Evolutionary conservation across 2,113 vertebrate genomes (phyloP).

Genomic region (Catharus fuscescens): DNA sequence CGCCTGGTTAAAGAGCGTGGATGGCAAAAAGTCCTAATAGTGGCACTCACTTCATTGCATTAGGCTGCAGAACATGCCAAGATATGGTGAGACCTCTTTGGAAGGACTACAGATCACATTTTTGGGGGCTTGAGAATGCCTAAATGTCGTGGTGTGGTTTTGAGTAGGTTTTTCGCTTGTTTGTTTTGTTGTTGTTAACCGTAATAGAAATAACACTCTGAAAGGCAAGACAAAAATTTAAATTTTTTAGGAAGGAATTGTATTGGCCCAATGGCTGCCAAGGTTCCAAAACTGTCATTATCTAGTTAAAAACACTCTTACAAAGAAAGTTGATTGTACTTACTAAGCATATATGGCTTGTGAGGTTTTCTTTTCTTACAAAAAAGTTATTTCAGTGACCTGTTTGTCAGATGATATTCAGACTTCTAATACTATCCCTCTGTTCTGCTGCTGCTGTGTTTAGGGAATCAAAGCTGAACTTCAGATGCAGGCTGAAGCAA

Average conservation of each 20-base stretch:
- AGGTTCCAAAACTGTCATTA: not conserved
- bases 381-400: not conserved
- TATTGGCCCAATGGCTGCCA: not conserved
- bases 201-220: not conserved
- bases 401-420: constrained; percentile 24
- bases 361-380: not conserved
- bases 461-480: constrained; percentile 45
- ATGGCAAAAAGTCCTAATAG: not conserved
- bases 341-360: not conserved
- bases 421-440: not conserved
- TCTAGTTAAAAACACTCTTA: not conserved
- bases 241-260: not conserved
- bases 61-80: not conserved
- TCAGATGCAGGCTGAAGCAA: constrained; percentile 26
- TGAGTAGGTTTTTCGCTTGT: not conserved
- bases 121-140: not conserved
- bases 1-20: not conserved
- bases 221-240: not conserved
- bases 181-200: not conserved
- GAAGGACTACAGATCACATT: not conserved
- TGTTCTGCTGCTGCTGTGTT: constrained; percentile 19
- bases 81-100: not conserved
- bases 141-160: not conserved
- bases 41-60: not conserved
- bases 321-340: not conserved